Evolutionary conservation across 2,888 invertebrate species (phyloP).

Genomic region (Vanessa cardui): DNA sequence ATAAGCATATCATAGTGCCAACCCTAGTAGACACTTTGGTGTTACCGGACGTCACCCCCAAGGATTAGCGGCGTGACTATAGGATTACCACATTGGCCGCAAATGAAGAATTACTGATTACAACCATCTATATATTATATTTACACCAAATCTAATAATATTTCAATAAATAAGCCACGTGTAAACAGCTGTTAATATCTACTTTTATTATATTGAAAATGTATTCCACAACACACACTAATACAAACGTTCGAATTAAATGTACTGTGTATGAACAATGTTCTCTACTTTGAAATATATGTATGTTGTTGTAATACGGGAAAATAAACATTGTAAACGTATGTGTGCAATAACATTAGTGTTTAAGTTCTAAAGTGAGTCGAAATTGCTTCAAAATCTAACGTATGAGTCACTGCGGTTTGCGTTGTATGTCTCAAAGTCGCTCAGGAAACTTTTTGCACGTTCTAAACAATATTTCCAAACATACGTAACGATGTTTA

Average conservation of each 20-base stretch:
- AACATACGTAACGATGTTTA: constrained; percentile 30
- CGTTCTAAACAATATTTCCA: constrained; percentile 32
- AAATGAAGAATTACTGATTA: constrained; percentile 81
- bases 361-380: no score
- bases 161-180: constrained; percentile 4
- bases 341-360: no score
- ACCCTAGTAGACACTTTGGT: constrained; percentile 60
- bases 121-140: constrained; percentile 41
- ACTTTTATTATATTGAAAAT: not conserved
- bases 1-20: constrained; percentile 48
- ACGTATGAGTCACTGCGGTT: constrained; percentile 9
- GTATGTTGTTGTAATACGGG: no score
- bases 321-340: no score
- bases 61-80: constrained; percentile 80
- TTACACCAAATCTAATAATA: constrained; percentile 16
- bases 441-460: constrained; percentile 14
- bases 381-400: not conserved
- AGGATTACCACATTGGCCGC: constrained; percentile 81
- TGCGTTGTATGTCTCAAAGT: constrained; percentile 16
- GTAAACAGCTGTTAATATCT: no score
- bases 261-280: not conserved
- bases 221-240: not conserved
- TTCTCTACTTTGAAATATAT: not conserved
- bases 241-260: not conserved
- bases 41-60: constrained; percentile 78